These are phyloP conservation scores for Crematogaster levior DNA, from an alignment of 2,888 invertebrate genomes.

Conservation along the genomic window DNA sequence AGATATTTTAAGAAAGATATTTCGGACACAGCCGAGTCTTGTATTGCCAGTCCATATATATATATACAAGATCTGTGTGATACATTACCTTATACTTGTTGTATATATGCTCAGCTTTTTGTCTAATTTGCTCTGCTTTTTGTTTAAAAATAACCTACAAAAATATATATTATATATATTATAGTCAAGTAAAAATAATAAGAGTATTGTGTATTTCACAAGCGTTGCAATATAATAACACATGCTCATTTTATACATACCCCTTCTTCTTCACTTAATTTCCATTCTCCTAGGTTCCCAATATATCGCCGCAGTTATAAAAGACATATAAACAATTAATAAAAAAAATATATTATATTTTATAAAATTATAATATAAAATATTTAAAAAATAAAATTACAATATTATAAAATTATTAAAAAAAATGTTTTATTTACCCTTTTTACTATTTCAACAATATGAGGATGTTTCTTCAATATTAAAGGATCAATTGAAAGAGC, in stretches of 20 bases:
- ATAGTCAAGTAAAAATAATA: neutral
- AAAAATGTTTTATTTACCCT: constrained; percentile 83
- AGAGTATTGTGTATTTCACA: neutral
- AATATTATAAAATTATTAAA: neutral
- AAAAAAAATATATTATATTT: constrained; percentile 26
- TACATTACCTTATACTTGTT: constrained; percentile 87
- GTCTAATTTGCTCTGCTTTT: constrained; percentile 90
- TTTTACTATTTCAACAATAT: constrained; percentile 92
- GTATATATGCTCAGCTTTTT: constrained; percentile 89
- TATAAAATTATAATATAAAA: too few species aligned
- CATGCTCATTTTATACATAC: constrained; percentile 79
- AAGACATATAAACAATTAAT: constrained; percentile 58
- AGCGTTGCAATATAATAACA: neutral
- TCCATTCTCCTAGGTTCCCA: constrained; percentile 92
- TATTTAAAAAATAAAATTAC: too few species aligned
- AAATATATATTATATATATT: constrained; percentile 31
- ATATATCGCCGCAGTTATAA: constrained; percentile 90
- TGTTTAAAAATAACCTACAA: constrained; percentile 87
- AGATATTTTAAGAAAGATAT: too few species aligned
- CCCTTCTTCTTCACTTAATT: constrained; percentile 88
- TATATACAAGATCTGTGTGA: neutral
- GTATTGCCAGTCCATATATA: too few species aligned
- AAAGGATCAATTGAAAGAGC: constrained; percentile 89
- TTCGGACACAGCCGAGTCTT: too few species aligned
- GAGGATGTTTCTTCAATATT: constrained; percentile 93